phyloP scores from a whole-genome alignment of 92 coral and sea anemone genomes.

The Porites cylindrica region DNA sequence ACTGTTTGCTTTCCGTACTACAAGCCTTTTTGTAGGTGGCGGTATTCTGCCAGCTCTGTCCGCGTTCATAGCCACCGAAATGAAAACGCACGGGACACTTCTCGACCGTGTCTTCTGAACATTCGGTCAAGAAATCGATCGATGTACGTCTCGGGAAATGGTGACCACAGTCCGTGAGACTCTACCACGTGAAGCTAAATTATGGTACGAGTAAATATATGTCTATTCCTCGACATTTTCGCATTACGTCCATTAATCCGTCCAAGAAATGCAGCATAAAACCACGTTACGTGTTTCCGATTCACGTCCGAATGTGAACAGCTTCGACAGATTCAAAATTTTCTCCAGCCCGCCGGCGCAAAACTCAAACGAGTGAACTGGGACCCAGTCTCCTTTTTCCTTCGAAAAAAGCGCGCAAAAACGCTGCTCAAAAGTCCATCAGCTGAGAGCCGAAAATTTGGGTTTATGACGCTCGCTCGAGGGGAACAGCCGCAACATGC shows the following conservation, averaged over 20 bases:
- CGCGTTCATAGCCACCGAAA: conserved; percentile 61
- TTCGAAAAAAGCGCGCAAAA: neutral
- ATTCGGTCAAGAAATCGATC: neutral
- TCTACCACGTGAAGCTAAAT: neutral
- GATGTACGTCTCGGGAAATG: neutral
- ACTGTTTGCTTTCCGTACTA: conserved; percentile 94
- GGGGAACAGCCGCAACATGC: too few species aligned
- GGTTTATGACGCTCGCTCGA: too few species aligned
- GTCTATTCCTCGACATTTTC: neutral
- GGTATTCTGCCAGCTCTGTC: conserved; percentile 82
- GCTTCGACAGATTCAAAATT: conserved; percentile 18
- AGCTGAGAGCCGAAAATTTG: too few species aligned
- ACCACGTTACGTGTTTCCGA: conserved; percentile 37
- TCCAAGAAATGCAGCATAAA: neutral
- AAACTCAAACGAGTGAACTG: conserved; percentile 4
- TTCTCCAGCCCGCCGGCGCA: conserved; percentile 36
- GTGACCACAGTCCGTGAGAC: neutral
- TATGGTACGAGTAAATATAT: neutral
- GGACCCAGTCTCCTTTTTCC: neutral
- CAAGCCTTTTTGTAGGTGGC: conserved; percentile 94
- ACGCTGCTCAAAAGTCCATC: too few species aligned
- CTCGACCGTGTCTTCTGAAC: conserved; percentile 2
- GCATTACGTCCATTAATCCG: conserved; percentile 21
- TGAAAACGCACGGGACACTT: neutral
- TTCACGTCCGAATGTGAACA: neutral